Percentiles rank a stretch among this genome's conserved stretches.
Evolutionary conservation across 2,113 vertebrate genomes (phyloP).

Genomic region (Apodemus speciosus): DNA sequence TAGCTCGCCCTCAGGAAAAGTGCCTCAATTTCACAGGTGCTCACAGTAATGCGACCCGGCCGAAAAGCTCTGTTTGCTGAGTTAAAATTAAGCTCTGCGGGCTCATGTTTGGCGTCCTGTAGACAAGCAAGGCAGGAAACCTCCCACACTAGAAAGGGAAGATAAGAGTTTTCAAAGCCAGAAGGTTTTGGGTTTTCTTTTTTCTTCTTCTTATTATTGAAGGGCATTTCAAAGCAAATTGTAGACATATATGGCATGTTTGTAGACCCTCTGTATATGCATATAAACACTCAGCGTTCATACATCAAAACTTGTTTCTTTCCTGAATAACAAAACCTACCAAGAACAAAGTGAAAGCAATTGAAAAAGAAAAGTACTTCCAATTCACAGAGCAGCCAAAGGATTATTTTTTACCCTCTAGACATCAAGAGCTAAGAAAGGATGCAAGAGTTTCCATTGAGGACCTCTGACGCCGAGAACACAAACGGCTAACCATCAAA

Average conservation of each 20-base stretch:
- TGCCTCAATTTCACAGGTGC: slow-evolving; percentile 12
- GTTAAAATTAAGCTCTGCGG: slow-evolving; percentile 24
- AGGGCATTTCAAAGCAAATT: slow-evolving; percentile 64
- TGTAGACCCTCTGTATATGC: not conserved
- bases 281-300: not conserved
- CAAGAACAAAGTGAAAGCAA: slow-evolving; percentile 56
- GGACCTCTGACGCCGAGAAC: not conserved
- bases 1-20: slow-evolving; percentile 34
- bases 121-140: slow-evolving; percentile 70
- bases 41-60: slow-evolving; percentile 42
- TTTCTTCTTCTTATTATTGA: not conserved
- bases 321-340: not conserved
- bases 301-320: slow-evolving; percentile 26
- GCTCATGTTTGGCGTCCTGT: not conserved
- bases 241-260: not conserved
- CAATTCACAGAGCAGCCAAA: not conserved
- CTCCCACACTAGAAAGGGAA: slow-evolving; percentile 59
- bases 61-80: not conserved
- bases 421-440: not conserved
- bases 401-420: not conserved
- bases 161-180: slow-evolving; percentile 60
- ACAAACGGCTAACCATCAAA: not conserved
- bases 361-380: not conserved
- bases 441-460: no score
- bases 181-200: slow-evolving; percentile 10